phyloP scores from a whole-genome alignment of 2,888 invertebrate species.

The Sabatieria punctata region DNA sequence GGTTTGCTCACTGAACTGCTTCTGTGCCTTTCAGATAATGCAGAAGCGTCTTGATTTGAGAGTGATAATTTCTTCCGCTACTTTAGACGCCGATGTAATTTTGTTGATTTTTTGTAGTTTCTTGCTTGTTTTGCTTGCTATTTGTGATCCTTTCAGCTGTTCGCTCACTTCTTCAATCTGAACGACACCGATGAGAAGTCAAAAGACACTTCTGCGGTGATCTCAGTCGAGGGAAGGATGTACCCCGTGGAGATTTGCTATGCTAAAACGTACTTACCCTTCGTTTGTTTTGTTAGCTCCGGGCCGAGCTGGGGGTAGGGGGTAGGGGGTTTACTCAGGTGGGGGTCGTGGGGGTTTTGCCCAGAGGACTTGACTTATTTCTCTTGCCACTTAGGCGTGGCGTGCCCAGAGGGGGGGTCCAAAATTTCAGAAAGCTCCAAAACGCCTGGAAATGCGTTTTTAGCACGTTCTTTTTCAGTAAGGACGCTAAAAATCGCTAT shows the following conservation, averaged over 20 bases:
- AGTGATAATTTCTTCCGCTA: conserved; percentile 70
- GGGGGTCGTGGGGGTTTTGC: too few relatives aligned
- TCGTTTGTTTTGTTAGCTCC: too few relatives aligned
- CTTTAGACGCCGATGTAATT: conserved; percentile 68
- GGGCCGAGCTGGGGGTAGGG: too few relatives aligned
- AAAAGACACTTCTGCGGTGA: conserved; percentile 55
- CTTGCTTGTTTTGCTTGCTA: conserved; percentile 9
- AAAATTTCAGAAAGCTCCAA: too few relatives aligned
- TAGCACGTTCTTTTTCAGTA: too few relatives aligned
- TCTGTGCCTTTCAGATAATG: conserved; percentile 13
- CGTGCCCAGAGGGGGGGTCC: too few relatives aligned
- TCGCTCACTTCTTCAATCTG: conserved; percentile 36
- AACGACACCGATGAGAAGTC: conserved; percentile 24
- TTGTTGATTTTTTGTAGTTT: conserved; percentile 52
- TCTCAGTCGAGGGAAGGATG: conserved; percentile 71
- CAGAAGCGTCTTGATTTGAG: conserved; percentile 23
- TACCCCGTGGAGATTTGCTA: conserved; percentile 74
- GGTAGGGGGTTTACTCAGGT: too few relatives aligned
- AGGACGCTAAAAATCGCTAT: too few relatives aligned
- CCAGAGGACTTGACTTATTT: too few relatives aligned
- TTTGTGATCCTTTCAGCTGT: conserved; percentile 16
- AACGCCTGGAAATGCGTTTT: too few relatives aligned
- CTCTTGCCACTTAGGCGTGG: too few relatives aligned
- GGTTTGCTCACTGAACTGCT: conserved; percentile 15
- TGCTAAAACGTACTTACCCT: conserved; percentile 39